These are phyloP conservation scores for Itoplectis maculator DNA, from an alignment of 2,888 invertebrate genomes.

Conservation along the genomic window DNA sequence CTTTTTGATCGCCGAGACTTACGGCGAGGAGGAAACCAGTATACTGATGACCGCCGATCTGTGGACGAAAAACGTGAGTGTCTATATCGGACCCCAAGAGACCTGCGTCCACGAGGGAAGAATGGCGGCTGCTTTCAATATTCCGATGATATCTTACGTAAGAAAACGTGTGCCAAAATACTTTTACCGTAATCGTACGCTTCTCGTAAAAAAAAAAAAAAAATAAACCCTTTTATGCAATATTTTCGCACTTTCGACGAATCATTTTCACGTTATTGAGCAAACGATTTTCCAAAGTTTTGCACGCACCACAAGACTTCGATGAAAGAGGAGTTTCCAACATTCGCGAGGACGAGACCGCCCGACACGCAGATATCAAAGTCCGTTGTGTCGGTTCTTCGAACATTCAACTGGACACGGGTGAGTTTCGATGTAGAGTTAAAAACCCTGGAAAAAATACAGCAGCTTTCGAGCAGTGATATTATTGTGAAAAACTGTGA, in stretches of 20 bases:
- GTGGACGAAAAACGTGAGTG: constrained; percentile 94
- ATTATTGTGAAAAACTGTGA: not conserved
- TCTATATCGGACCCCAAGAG: constrained; percentile 95
- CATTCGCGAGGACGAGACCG: constrained; percentile 96
- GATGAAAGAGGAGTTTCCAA: constrained; percentile 94
- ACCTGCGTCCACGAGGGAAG: constrained; percentile 97
- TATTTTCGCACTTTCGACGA: not conserved
- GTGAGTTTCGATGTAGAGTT: constrained; percentile 85
- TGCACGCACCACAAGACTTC: constrained; percentile 96
- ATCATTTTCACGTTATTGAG: not conserved
- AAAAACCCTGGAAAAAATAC: too few species aligned
- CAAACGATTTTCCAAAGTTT: constrained; percentile 88
- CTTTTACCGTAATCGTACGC: too few species aligned
- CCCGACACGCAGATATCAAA: constrained; percentile 97
- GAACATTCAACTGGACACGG: constrained; percentile 95
- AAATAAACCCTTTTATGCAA: not conserved
- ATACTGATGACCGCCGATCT: constrained; percentile 93
- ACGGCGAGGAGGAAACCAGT: constrained; percentile 94
- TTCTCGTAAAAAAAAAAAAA: too few species aligned
- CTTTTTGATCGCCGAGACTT: constrained; percentile 95
- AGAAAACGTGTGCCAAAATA: constrained; percentile 83
- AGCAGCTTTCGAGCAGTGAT: too few species aligned
- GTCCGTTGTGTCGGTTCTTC: constrained; percentile 94
- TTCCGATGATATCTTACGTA: constrained; percentile 98
- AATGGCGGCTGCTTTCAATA: constrained; percentile 96